Conservation (phyloP, 2,888 invertebrate species). For the Epinotia nisella region DNA sequence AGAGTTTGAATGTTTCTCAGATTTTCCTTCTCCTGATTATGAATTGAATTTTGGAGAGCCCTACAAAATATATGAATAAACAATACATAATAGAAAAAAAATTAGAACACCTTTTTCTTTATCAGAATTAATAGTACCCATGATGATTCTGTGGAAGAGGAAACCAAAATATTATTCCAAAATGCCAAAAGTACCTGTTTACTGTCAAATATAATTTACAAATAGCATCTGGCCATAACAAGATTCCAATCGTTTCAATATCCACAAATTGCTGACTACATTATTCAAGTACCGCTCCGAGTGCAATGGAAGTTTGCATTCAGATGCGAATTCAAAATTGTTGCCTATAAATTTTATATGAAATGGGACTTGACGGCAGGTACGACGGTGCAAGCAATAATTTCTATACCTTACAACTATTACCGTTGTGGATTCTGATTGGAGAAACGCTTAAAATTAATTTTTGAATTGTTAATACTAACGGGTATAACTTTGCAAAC, state of each 20-base stretch:
- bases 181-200: too few species aligned
- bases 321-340: slow-evolving; percentile 62
- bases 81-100: too few species aligned
- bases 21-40: too few species aligned
- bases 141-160: too few species aligned
- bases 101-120: too few species aligned
- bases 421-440: slow-evolving; percentile 15
- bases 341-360: slow-evolving; percentile 65
- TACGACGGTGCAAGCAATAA: slow-evolving; percentile 39
- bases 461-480: slow-evolving; percentile 1
- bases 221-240: slow-evolving; percentile 20
- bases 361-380: slow-evolving; percentile 51
- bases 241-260: slow-evolving; percentile 48
- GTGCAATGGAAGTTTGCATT: slow-evolving; percentile 56
- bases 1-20: too few species aligned
- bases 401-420: slow-evolving; percentile 35
- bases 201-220: background rate
- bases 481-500: slow-evolving; percentile 12
- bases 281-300: slow-evolving; percentile 56
- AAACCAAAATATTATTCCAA: too few species aligned
- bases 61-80: too few species aligned
- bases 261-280: slow-evolving; percentile 57
- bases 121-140: too few species aligned
- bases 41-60: too few species aligned
- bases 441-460: slow-evolving; percentile 25